These are phyloP conservation scores for Progne subis DNA, from an alignment of 2,113 vertebrate species.

Conservation along the genomic window DNA sequence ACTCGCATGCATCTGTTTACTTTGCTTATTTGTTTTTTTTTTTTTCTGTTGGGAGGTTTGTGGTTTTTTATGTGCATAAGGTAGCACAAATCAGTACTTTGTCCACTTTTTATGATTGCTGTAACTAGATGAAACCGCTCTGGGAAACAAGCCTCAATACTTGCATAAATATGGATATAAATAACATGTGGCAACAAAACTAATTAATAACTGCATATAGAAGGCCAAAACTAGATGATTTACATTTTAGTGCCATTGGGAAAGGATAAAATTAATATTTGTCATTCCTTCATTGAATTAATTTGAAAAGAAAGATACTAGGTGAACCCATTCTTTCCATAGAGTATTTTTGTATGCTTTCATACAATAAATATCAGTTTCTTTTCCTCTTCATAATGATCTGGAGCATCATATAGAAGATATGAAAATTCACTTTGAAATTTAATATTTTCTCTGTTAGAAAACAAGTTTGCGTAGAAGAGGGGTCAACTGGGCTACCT, in stretches of 20 bases:
- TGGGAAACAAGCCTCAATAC: conserved; percentile 43
- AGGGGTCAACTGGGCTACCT: background rate
- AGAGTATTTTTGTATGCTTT: background rate
- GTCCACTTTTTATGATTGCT: background rate
- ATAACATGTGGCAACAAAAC: conserved; percentile 49
- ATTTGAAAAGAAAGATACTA: conserved; percentile 41
- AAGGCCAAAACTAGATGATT: conserved; percentile 47
- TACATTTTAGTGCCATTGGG: conserved; percentile 43
- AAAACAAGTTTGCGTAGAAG: background rate
- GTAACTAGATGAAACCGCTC: conserved; percentile 29
- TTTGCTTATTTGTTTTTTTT: background rate
- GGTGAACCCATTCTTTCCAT: background rate
- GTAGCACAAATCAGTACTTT: background rate
- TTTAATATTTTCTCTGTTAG: background rate
- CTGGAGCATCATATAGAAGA: background rate
- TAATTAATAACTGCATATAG: conserved; percentile 65
- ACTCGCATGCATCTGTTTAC: background rate
- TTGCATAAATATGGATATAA: conserved; percentile 35
- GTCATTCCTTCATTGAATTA: background rate
- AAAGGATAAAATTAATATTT: conserved; percentile 66
- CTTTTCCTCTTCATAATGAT: background rate
- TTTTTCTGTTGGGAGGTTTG: background rate
- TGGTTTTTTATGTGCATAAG: background rate
- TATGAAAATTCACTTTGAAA: background rate
- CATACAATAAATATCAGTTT: background rate